Evolutionary conservation across 2,113 vertebrate genomes (phyloP), one percentile per base, ranked within the genome.

Genomic region (Onychorhynchus coronatus): DNA sequence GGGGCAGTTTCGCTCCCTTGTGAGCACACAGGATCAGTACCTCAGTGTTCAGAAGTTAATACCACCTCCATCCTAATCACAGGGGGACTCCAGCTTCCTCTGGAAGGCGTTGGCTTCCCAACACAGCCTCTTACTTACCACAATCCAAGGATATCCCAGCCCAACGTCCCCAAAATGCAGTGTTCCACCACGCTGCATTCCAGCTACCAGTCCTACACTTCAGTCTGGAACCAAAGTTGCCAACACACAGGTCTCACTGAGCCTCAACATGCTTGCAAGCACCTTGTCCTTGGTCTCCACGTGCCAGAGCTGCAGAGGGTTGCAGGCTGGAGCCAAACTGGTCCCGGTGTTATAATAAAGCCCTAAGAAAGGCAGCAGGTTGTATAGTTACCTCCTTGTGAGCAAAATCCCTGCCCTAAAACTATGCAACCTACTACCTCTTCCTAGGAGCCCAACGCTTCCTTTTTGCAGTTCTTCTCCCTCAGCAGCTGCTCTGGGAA

Each of bases 371-470:
- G 98, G 98, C 98, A 98, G 98, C 98, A 98, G 98, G 98, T 98
- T 98, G 98, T 98, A 99, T 98, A 98, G 98, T 98, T 98, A 98
- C 96, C 98, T 98, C 97, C 98, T 97, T 98, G 94, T 88, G 98
- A 98, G 98, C 98, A 99, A 98, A 98, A 98, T 98, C 97, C 96
- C 98, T 98, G 98, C 98, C 98, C 98, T 98, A 98, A 98, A 98
- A 98, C 98, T 98, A 98, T 98, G 98, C 98, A 98, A 98, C 98
- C 98, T 98, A 98, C 98, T 98, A 98, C 98, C 98, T 98, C 98
- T 98, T 98, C 98, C 98, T 97, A 98, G 98, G 98, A 98, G 95
- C 98, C 98, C 98, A 96, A 53, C 9, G 68, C 72, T 92, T 97
- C 96, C 65, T 95, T 94, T 95, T 63, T 88, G 96, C 72, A 72